A percentile compares a stretch with the other conserved stretches of the same genome.
Conservation (phyloP, 2,888 invertebrate genomes). For the Eupithecia tripunctaria region DNA sequence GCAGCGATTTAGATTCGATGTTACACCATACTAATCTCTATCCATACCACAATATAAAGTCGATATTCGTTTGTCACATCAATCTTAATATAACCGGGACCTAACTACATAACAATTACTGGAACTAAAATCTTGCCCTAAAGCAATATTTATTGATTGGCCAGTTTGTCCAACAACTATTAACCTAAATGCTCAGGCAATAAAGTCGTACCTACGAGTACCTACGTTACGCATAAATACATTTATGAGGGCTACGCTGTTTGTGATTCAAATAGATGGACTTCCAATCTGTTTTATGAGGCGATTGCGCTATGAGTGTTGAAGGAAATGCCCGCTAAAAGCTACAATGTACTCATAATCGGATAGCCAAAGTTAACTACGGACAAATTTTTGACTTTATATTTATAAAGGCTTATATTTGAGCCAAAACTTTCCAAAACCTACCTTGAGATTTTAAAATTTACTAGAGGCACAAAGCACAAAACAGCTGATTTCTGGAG, state of each 20-base stretch:
- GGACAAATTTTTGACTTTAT: background rate
- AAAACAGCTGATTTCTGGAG: background rate
- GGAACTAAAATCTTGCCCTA: background rate
- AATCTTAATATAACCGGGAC: background rate
- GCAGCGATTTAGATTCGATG: background rate
- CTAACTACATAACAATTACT: background rate
- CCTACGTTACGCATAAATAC: slow-evolving; percentile 18
- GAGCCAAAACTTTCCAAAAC: background rate
- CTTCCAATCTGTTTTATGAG: slow-evolving; percentile 3
- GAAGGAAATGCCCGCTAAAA: background rate
- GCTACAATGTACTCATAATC: background rate
- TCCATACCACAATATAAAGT: background rate
- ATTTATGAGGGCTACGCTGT: slow-evolving; percentile 5
- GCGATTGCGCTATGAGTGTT: background rate
- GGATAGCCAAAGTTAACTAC: background rate
- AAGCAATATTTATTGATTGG: slow-evolving; percentile 26
- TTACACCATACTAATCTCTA: background rate
- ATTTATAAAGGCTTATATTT: background rate
- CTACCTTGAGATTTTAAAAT: background rate
- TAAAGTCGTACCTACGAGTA: slow-evolving; percentile 7
- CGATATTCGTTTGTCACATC: background rate
- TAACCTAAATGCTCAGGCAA: slow-evolving; percentile 27
- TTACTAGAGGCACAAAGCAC: background rate
- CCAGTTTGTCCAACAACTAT: slow-evolving; percentile 28
- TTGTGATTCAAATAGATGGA: slow-evolving; percentile 13